phyloP scores from a whole-genome alignment of 2,888 invertebrate species.

The Drosophila phalerata region DNA sequence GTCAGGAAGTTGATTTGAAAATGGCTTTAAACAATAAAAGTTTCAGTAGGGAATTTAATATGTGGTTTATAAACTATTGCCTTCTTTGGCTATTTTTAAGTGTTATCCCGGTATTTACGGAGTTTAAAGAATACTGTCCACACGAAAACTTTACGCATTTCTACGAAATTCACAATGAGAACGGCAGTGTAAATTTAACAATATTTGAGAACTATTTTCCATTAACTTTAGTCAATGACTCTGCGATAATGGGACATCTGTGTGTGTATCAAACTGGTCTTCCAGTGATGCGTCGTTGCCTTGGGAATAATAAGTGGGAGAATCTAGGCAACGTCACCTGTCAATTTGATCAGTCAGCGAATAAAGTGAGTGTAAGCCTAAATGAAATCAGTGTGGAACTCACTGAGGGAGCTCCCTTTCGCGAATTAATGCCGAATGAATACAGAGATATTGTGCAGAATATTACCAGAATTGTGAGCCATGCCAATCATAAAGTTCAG shows the following conservation, averaged over 20 bases:
- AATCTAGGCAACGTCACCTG: conserved; percentile 17
- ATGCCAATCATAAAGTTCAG: neutral
- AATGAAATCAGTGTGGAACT: conserved; percentile 8
- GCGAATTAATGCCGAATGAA: neutral
- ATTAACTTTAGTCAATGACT: conserved; percentile 8
- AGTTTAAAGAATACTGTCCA: conserved; percentile 2
- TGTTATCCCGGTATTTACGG: neutral
- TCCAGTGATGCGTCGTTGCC: conserved; percentile 33
- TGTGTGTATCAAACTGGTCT: conserved; percentile 26
- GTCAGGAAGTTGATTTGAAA: neutral
- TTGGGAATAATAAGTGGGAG: conserved; percentile 19
- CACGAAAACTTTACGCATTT: neutral
- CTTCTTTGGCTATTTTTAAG: neutral
- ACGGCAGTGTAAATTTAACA: neutral
- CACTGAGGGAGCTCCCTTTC: neutral
- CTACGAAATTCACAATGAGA: conserved; percentile 4
- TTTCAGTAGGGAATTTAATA: neutral
- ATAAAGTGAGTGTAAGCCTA: neutral
- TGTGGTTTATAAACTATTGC: neutral
- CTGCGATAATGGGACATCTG: conserved; percentile 23
- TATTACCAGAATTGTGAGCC: neutral
- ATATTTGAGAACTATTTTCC: conserved; percentile 10
- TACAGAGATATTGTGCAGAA: conserved; percentile 1
- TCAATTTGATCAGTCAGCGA: neutral
- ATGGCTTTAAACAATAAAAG: neutral